Base-by-base conservation (phyloP, 2,797 vertebrate species). In the Mormyrus hasselquistii region DNA sequence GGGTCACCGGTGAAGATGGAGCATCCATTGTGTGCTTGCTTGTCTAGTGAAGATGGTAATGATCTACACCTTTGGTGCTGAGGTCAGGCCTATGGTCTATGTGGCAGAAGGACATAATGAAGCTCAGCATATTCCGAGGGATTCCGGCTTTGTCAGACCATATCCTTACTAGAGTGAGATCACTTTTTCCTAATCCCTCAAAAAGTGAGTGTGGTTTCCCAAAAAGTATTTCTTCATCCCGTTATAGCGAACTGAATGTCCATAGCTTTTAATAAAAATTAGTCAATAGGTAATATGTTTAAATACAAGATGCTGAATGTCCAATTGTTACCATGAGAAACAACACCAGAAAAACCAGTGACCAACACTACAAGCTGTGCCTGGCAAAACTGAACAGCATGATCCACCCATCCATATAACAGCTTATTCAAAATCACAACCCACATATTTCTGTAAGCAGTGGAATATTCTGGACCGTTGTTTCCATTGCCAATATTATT, bases 131-230 rank as follows among this genome's bases (percentile, higher is more conserved):
- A 47, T 53, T 89, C 57, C 90, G 89, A 83, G 91, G 76, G 90
- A 93, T 88, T 85, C 88, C 91, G 87, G 88, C 88, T 79, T 90
- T 93, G 90, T 94, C 92, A 91, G 89, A 91, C 89, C 89, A 92
- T 92, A 87, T 88, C 89, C 91, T 88, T 90, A 90, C 91, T 91
- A 92, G 88, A 93, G 90, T 93, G 93, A 95, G 92, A 89, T 95
- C 93, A 95, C 89, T 94, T 94, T 95, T 95, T 95, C 94, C 95
- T 94, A 89, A 90, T 91, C 90, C 90, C 92, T 93, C 93, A 94
- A 93, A 94, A 86, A 44, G 92, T 86, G 86, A 89, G 88, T 87
- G 52, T 89, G 76, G 87, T 76, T 93, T 91, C 93, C 93, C 91
- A 94, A 93, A 92, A 92, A 89, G 89, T 57, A 59, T 87, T 19